A percentile compares a stretch with the other conserved stretches of the same genome.
Conservation (phyloP, 2,113 vertebrate species). For the Epinephelus fuscoguttatus region DNA sequence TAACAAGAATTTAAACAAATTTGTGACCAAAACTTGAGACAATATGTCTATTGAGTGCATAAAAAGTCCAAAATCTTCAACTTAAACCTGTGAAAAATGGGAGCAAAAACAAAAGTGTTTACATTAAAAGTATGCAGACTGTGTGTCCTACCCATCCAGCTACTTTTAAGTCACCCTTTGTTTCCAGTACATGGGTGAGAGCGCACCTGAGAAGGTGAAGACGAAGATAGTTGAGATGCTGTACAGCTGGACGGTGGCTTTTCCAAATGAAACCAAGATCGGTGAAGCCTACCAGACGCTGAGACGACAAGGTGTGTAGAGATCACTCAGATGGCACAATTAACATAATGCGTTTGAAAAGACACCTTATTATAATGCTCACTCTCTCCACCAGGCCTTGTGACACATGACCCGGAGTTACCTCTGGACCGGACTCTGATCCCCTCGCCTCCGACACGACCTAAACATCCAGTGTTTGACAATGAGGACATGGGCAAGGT, state of each 20-base stretch:
- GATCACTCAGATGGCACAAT: neutral
- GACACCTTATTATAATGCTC: neutral
- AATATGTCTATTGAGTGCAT: too few relatives aligned
- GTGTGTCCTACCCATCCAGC: neutral
- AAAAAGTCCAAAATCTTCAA: too few relatives aligned
- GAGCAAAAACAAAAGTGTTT: too few relatives aligned
- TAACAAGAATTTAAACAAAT: too few relatives aligned
- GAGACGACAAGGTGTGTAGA: constrained; percentile 91
- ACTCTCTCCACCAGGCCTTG: constrained; percentile 86
- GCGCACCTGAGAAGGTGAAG: constrained; percentile 95
- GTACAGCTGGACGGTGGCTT: constrained; percentile 95
- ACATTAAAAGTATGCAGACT: neutral
- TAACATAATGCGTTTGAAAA: neutral
- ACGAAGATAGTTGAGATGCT: constrained; percentile 93
- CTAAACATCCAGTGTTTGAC: constrained; percentile 97
- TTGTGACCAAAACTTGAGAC: too few relatives aligned
- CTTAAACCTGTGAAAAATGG: too few relatives aligned
- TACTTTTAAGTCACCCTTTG: neutral
- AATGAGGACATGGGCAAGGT: constrained; percentile 99
- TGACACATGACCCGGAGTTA: constrained; percentile 90
- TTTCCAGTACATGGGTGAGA: constrained; percentile 93
- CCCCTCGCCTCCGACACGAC: constrained; percentile 92
- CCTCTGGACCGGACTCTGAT: constrained; percentile 93
- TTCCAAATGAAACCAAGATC: constrained; percentile 95
- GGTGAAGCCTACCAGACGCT: constrained; percentile 95